A percentile compares a stretch with the other conserved stretches of the same genome.
These are phyloP conservation scores for Matsumurasca onukii DNA, from an alignment of 1,140 invertebrate genomes.

Conservation along the genomic window DNA sequence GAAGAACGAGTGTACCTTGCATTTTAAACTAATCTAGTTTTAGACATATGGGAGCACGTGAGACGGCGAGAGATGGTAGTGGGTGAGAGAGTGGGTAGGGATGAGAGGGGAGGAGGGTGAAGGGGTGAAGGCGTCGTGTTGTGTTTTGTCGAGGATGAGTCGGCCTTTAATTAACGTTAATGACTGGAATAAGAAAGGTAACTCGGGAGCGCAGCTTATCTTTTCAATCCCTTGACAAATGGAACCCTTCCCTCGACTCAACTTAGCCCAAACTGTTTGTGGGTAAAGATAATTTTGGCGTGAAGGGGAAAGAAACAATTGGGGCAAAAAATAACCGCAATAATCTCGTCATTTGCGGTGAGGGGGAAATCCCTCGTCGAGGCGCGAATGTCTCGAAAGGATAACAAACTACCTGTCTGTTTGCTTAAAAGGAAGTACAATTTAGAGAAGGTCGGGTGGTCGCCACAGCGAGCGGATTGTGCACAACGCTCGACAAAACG, in stretches of 20 bases:
- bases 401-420: neutral
- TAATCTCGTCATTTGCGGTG: neutral
- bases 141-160: neutral
- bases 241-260: neutral
- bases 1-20: too few relatives aligned
- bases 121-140: neutral
- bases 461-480: neutral
- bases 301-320: conserved; percentile 9
- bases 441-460: neutral
- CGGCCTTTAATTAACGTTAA: conserved; percentile 20
- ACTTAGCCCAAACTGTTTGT: neutral
- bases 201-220: neutral
- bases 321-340: conserved; percentile 13
- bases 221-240: neutral
- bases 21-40: too few relatives aligned
- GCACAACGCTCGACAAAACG: neutral
- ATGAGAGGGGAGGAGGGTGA: too few relatives aligned
- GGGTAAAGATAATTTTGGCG: neutral
- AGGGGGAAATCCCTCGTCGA: neutral
- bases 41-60: too few relatives aligned
- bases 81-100: too few relatives aligned
- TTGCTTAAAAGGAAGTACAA: neutral
- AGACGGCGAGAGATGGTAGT: too few relatives aligned
- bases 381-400: neutral
- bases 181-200: conserved; percentile 6